Conservation (phyloP, 2,888 invertebrate species). For the Hipparchia sbordonii region DNA sequence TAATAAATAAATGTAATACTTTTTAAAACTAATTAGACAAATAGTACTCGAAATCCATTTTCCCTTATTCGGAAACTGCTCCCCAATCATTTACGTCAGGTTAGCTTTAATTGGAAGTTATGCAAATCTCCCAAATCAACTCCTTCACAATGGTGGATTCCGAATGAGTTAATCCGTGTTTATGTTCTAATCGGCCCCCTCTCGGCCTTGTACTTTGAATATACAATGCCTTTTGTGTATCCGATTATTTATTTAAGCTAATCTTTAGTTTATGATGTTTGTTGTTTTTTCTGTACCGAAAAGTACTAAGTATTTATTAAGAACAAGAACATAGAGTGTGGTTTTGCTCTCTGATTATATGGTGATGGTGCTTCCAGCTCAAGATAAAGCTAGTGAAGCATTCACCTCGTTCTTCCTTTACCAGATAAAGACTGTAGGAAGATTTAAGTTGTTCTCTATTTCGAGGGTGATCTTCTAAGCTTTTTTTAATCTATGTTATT, state of each 20-base stretch:
- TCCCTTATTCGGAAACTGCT: conserved; percentile 60
- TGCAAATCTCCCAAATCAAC: conserved; percentile 81
- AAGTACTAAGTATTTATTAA: neutral
- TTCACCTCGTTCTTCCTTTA: too few species aligned
- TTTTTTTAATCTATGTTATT: conserved; percentile 36
- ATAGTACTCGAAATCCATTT: conserved; percentile 30
- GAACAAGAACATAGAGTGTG: neutral
- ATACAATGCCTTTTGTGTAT: conserved; percentile 76
- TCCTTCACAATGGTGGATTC: conserved; percentile 82
- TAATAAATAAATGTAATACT: neutral
- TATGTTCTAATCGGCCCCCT: conserved; percentile 81
- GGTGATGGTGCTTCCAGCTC: too few species aligned
- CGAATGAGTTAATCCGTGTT: conserved; percentile 83
- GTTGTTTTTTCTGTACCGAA: conserved; percentile 5
- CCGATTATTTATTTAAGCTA: conserved; percentile 56
- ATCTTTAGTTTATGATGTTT: conserved; percentile 45
- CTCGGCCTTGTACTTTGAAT: conserved; percentile 78
- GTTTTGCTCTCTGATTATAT: neutral
- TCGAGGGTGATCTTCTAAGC: conserved; percentile 27
- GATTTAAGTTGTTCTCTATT: conserved; percentile 39
- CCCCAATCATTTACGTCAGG: conserved; percentile 78
- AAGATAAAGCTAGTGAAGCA: too few species aligned
- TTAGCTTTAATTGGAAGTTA: conserved; percentile 82
- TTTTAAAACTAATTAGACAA: conserved; percentile 27
- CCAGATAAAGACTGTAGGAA: too few species aligned